Evolutionary conservation across 2,797 vertebrate genomes (phyloP).

Genomic region (Kryptolebias ocellatus): DNA sequence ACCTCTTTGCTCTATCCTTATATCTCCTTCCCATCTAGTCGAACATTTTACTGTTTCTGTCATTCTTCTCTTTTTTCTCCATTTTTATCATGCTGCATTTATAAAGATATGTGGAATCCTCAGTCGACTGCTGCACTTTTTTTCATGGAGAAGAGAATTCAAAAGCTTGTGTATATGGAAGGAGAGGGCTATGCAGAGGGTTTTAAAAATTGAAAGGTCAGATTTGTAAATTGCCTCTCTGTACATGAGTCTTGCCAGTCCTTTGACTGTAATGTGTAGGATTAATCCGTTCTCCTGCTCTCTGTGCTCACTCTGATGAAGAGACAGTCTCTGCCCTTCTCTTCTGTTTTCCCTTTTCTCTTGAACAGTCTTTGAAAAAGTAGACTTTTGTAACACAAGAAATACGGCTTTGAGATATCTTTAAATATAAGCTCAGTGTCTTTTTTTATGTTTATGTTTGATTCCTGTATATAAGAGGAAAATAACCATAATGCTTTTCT

Average conservation of each 20-base stretch:
- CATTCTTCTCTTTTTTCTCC: conserved; percentile 31
- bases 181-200: conserved; percentile 48
- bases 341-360: conserved; percentile 53
- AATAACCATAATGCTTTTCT: conserved; percentile 25
- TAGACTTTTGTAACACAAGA: conserved; percentile 57
- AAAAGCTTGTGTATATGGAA: conserved; percentile 46
- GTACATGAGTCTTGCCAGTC: conserved; percentile 76
- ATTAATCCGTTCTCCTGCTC: conserved; percentile 77
- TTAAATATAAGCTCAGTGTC: conserved; percentile 25
- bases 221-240: conserved; percentile 79
- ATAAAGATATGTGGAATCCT: conserved; percentile 61
- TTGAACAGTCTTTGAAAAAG: conserved; percentile 62
- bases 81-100: conserved; percentile 56
- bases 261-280: conserved; percentile 77
- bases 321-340: conserved; percentile 42
- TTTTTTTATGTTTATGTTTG: conserved; percentile 39
- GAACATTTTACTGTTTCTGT: conserved; percentile 42
- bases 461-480: conserved; percentile 25
- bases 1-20: conserved; percentile 57
- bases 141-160: conserved; percentile 55
- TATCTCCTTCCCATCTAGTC: conserved; percentile 43
- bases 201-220: conserved; percentile 81
- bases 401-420: conserved; percentile 44
- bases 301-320: conserved; percentile 69
- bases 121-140: conserved; percentile 56